Conservation (phyloP, 2,113 vertebrate species). For the Chionis minor region DNA sequence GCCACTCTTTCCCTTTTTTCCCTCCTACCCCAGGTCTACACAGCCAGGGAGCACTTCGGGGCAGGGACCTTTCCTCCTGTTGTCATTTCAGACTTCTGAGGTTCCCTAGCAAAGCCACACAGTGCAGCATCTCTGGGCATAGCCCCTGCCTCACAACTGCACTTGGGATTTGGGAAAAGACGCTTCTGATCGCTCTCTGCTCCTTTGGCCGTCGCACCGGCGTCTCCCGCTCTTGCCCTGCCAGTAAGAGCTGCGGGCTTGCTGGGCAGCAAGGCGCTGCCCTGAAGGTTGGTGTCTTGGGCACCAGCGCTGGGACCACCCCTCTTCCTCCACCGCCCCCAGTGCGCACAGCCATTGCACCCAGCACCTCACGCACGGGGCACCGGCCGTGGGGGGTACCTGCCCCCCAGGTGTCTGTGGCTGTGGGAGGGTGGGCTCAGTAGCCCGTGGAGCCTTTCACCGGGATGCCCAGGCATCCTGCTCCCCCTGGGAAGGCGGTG, state of each 20-base stretch:
- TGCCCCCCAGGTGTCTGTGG: not conserved
- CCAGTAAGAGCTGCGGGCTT: not conserved
- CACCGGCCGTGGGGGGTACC: not conserved
- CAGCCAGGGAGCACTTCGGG: not conserved
- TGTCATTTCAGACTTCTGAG: not conserved
- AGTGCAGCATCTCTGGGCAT: not conserved
- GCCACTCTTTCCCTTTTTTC: not conserved
- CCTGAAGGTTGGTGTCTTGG: not conserved
- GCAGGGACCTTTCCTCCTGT: not conserved
- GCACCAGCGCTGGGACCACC: not conserved
- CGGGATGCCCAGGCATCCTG: not conserved
- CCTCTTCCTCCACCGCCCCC: fast-evolving
- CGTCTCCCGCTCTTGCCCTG: not conserved
- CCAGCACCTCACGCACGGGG: not conserved
- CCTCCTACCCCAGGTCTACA: not conserved
- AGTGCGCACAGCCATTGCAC: not conserved
- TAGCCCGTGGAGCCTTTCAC: not conserved
- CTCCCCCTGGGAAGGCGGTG: not conserved
- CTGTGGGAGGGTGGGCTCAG: not conserved
- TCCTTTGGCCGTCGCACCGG: not conserved
- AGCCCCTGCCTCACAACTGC: not conserved
- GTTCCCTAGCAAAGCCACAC: not conserved
- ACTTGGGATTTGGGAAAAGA: not conserved
- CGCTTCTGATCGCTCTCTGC: fast-evolving
- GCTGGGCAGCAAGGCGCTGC: not conserved